These are phyloP conservation scores for Clarias pachynema DNA, from an alignment of 2,797 vertebrate species.

Conservation along the genomic window DNA sequence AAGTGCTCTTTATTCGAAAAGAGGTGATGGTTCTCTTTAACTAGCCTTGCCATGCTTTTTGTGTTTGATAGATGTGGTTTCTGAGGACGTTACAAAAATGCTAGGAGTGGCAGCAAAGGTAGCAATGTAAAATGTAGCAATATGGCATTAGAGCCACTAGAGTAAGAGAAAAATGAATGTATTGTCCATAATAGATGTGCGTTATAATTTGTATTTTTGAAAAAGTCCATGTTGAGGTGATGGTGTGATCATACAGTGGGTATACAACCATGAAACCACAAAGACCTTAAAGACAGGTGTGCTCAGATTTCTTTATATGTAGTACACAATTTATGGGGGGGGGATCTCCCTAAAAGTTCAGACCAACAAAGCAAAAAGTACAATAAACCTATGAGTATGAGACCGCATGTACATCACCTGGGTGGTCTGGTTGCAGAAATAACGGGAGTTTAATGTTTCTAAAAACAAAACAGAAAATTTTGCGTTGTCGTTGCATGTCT, in stretches of 20 bases:
- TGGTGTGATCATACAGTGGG: background rate
- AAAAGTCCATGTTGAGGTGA: background rate
- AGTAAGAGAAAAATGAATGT: background rate
- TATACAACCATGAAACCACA: background rate
- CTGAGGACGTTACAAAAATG: background rate
- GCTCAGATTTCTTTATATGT: background rate
- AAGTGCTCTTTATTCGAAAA: background rate
- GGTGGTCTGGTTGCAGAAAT: background rate
- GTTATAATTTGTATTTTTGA: background rate
- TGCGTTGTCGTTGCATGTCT: background rate
- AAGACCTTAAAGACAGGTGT: background rate
- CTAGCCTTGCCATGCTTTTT: background rate
- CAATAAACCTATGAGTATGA: background rate
- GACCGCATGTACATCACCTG: background rate
- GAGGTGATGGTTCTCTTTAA: background rate
- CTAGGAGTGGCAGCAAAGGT: background rate
- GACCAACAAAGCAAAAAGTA: background rate
- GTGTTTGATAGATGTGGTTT: background rate
- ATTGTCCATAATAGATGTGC: background rate
- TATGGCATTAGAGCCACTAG: background rate
- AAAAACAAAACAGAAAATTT: background rate
- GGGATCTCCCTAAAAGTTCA: background rate
- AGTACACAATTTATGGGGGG: background rate
- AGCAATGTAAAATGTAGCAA: background rate
- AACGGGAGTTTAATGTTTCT: background rate